Evolutionary conservation across 2,797 vertebrate species (phyloP).

Genomic region (Lithobates sylvaticus): DNA sequence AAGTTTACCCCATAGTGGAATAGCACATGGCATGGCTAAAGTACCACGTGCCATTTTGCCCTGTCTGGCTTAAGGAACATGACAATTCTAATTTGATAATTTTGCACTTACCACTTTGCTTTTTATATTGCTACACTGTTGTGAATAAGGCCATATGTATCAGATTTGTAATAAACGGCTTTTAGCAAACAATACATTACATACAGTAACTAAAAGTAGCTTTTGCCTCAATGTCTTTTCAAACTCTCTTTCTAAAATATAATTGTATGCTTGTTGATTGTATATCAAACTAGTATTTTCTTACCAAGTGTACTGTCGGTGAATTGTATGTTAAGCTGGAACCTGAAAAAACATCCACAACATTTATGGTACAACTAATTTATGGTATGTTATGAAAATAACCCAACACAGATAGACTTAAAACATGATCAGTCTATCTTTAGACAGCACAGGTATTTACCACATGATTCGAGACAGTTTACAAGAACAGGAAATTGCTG

Average conservation of each 20-base stretch:
- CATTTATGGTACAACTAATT: constrained; percentile 45
- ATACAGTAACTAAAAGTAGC: background rate
- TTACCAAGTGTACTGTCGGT: constrained; percentile 59
- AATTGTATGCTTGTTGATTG: constrained; percentile 67
- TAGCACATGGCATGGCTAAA: too few species aligned
- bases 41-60: too few species aligned
- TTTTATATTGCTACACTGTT: too few species aligned
- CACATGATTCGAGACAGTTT: constrained; percentile 61
- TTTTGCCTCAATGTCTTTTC: background rate
- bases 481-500: constrained; percentile 63
- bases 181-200: background rate
- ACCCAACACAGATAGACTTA: constrained; percentile 15
- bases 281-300: constrained; percentile 62
- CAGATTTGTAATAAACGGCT: background rate
- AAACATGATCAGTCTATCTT: constrained; percentile 31
- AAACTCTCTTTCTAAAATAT: constrained; percentile 57
- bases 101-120: background rate
- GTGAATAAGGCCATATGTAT: background rate
- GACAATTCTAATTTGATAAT: background rate
- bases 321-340: constrained; percentile 57
- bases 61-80: too few species aligned
- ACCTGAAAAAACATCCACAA: constrained; percentile 59
- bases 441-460: constrained; percentile 45
- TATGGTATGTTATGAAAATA: constrained; percentile 38
- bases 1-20: too few species aligned